These are phyloP conservation scores for Schizothorax lantsangensis DNA, from an alignment of 2,797 vertebrate species.

Conservation along the genomic window DNA sequence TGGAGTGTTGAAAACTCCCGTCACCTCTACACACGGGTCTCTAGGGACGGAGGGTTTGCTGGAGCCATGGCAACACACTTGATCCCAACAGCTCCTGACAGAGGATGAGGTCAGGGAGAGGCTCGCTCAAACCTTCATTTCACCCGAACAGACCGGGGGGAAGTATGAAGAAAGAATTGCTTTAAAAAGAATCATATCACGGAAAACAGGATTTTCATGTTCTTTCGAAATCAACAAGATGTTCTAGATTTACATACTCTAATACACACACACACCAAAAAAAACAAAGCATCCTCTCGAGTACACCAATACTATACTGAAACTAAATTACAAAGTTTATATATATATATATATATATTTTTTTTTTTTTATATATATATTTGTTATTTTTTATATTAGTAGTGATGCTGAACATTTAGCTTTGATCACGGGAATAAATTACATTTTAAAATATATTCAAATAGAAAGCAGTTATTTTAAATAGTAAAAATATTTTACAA, in stretches of 20 bases:
- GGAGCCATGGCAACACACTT: constrained; percentile 70
- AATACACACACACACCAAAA: background rate
- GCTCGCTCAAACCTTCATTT: constrained; percentile 12
- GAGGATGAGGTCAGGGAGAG: constrained; percentile 57
- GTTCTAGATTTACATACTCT: background rate
- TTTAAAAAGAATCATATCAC: background rate
- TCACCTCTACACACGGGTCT: constrained; percentile 60
- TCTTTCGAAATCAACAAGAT: background rate
- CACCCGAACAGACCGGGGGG: background rate
- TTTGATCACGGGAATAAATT: too few relatives aligned
- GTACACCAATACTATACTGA: background rate
- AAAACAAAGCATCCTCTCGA: background rate
- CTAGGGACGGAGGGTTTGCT: constrained; percentile 63
- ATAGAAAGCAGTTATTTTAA: too few relatives aligned
- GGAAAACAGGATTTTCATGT: background rate
- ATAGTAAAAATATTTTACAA: too few relatives aligned
- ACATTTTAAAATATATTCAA: too few relatives aligned
- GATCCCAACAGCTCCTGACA: constrained; percentile 65
- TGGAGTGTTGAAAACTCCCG: constrained; percentile 60
- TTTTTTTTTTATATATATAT: too few relatives aligned
- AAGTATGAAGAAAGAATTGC: background rate
- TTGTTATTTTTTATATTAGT: too few relatives aligned
- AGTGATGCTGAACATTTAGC: too few relatives aligned
- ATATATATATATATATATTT: too few relatives aligned
- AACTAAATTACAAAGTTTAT: background rate